A percentile compares a stretch with the other conserved stretches of the same genome.
Evolutionary conservation across 2,797 vertebrate species (phyloP).

Genomic region (Aldrovandia affinis): DNA sequence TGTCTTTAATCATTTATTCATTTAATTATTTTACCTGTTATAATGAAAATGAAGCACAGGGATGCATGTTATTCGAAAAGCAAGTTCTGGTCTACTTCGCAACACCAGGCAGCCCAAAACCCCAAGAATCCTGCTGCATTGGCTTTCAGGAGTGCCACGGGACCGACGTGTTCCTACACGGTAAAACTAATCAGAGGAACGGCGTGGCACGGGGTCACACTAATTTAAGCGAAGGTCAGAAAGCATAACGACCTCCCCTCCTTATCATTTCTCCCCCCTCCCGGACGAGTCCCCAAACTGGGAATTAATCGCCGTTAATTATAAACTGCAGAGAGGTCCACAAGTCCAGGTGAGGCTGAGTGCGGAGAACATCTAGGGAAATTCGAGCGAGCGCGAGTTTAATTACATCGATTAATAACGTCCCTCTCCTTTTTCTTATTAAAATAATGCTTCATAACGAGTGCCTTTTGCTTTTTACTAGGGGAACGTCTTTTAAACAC

Average conservation of each 20-base stretch:
- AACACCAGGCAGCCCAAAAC: not conserved
- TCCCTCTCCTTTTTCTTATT: conserved; percentile 11
- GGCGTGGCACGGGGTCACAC: not conserved
- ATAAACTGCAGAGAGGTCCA: not conserved
- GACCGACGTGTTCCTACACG: too few relatives aligned
- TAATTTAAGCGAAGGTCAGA: not conserved
- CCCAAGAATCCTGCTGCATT: not conserved
- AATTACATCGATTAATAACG: not conserved
- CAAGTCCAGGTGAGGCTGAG: not conserved
- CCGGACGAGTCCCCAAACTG: not conserved
- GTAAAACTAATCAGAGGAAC: not conserved
- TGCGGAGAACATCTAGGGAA: not conserved
- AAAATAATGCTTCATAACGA: not conserved
- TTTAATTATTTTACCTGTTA: not conserved
- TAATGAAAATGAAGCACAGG: not conserved
- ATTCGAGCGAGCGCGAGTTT: not conserved
- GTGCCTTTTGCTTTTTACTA: not conserved
- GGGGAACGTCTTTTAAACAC: too few relatives aligned
- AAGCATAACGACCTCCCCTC: not conserved
- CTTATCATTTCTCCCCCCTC: conserved; percentile 18
- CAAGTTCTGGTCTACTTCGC: not conserved
- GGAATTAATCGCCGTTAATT: conserved; percentile 28
- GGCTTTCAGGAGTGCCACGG: not conserved
- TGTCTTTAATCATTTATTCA: not conserved
- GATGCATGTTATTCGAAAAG: not conserved